Conservation (phyloP, 2,888 invertebrate genomes). For the Netelia melanura region DNA sequence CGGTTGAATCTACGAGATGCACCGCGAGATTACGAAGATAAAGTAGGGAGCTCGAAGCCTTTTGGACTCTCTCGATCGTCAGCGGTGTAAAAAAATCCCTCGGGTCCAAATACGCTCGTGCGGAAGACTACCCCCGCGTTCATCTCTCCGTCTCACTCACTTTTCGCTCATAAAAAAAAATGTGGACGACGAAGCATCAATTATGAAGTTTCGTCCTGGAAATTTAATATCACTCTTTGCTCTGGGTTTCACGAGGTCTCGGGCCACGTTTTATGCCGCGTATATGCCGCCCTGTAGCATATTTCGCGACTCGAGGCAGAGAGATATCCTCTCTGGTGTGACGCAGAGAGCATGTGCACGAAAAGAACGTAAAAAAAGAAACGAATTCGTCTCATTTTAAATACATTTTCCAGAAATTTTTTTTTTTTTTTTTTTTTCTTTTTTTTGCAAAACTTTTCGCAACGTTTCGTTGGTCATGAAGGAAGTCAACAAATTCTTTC, state of each 20-base stretch:
- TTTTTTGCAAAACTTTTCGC: too few relatives aligned
- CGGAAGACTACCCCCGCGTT: not conserved
- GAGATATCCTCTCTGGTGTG: not conserved
- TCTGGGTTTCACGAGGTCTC: not conserved
- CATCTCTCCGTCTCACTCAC: not conserved
- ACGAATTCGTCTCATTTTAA: too few relatives aligned
- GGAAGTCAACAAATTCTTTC: too few relatives aligned
- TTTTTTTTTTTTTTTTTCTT: too few relatives aligned
- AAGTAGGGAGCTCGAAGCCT: constrained; percentile 43
- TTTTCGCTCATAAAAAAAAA: constrained; percentile 53
- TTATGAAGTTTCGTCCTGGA: constrained; percentile 66
- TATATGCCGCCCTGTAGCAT: not conserved
- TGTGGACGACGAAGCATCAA: constrained; percentile 61
- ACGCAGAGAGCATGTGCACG: not conserved
- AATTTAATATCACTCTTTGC: constrained; percentile 63
- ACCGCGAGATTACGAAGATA: constrained; percentile 61
- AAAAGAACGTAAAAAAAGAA: too few relatives aligned
- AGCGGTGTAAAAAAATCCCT: constrained; percentile 29
- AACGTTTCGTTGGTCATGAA: too few relatives aligned
- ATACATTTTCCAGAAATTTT: too few relatives aligned
- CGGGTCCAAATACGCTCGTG: constrained; percentile 10
- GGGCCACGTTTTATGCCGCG: not conserved
- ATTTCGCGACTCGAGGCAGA: constrained; percentile 15
- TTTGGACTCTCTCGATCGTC: constrained; percentile 9
- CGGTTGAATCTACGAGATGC: constrained; percentile 35